Conservation (phyloP, 2,797 vertebrate genomes). For the Megalops cyprinoides region DNA sequence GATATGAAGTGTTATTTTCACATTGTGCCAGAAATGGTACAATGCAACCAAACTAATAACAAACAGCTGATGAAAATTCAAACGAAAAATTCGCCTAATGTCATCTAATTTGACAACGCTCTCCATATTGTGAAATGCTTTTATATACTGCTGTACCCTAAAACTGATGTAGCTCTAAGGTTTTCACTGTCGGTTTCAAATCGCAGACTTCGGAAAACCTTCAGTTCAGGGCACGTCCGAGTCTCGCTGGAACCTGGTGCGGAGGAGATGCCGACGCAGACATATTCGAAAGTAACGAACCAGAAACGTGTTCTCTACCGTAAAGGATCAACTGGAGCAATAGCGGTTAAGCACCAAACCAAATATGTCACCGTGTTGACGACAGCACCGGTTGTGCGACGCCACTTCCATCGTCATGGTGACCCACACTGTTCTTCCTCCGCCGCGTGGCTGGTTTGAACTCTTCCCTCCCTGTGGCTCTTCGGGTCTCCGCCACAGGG, state of each 20-base stretch:
- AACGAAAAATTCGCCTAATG: background rate
- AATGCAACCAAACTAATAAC: background rate
- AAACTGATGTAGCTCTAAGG: background rate
- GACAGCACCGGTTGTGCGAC: background rate
- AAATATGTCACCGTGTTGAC: slow-evolving; percentile 11
- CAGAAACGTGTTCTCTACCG: slow-evolving; percentile 20
- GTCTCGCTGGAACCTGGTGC: background rate
- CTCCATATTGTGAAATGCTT: background rate
- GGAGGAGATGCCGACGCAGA: background rate
- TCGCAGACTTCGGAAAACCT: slow-evolving; percentile 3
- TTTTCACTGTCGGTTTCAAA: background rate
- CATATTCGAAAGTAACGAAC: background rate
- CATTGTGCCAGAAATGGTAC: background rate
- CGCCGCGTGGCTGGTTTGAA: slow-evolving; percentile 67
- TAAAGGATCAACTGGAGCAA: slow-evolving; percentile 29
- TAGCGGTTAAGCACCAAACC: slow-evolving; percentile 29
- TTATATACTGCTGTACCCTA: background rate
- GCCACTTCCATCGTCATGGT: slow-evolving; percentile 50
- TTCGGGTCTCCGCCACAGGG: slow-evolving; percentile 46
- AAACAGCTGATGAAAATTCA: background rate
- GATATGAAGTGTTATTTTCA: background rate
- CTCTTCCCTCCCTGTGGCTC: slow-evolving; percentile 64
- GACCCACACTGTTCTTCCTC: slow-evolving; percentile 74
- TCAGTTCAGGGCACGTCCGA: background rate
- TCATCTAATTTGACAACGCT: background rate